Percentiles rank a stretch among this genome's conserved stretches.
These are phyloP conservation scores for Cantharis lateralis DNA, from an alignment of 2,888 invertebrate species.

Conservation along the genomic window DNA sequence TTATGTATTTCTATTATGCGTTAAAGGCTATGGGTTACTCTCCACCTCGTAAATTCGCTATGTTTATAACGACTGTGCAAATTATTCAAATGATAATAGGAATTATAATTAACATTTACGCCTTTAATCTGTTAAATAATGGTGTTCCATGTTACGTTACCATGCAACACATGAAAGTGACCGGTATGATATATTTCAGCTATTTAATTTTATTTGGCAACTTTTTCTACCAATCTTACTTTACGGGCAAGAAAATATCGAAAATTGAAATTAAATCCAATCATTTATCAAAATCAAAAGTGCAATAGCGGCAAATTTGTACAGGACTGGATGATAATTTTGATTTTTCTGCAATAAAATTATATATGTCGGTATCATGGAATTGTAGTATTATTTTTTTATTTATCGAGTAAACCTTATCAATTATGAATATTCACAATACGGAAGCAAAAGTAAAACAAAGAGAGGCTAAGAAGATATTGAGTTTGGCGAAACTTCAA, in stretches of 20 bases:
- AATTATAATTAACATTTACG: constrained; percentile 88
- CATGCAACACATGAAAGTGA: constrained; percentile 81
- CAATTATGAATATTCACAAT: no score
- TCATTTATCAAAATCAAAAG: not conserved
- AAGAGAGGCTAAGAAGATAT: no score
- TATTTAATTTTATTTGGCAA: constrained; percentile 91
- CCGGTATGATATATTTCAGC: constrained; percentile 93
- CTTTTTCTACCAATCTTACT: constrained; percentile 91
- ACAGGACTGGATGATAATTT: no score
- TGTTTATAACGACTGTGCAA: constrained; percentile 90
- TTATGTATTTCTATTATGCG: constrained; percentile 93
- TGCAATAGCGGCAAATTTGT: not conserved
- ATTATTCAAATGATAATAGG: constrained; percentile 94
- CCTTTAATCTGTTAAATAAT: constrained; percentile 75
- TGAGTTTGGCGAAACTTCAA: no score
- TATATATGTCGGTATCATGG: no score
- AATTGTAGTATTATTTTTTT: no score
- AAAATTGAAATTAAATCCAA: not conserved
- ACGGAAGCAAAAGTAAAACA: no score
- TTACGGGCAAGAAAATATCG: constrained; percentile 57
- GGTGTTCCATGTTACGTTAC: constrained; percentile 82
- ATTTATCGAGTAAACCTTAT: no score
- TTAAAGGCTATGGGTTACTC: constrained; percentile 82
- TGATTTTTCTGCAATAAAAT: no score
- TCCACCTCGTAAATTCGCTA: constrained; percentile 83